Percentiles rank a stretch among this genome's conserved stretches.
Conservation (phyloP, 1,140 invertebrate genomes). For the Pseudomyrmex concolor region DNA sequence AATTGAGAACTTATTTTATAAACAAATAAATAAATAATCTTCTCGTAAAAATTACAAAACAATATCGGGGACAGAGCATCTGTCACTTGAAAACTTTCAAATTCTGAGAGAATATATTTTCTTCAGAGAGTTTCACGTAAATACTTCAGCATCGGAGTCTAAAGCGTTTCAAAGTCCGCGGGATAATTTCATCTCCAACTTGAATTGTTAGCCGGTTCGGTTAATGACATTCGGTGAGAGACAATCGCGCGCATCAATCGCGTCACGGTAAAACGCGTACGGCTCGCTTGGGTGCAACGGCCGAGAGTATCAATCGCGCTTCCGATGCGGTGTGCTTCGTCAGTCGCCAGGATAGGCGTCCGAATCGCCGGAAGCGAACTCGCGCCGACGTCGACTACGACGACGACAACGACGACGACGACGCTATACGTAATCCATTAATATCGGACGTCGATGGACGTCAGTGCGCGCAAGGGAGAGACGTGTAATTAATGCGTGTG, state of each 20-base stretch:
- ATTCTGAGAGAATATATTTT: too few relatives aligned
- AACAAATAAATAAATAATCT: too few relatives aligned
- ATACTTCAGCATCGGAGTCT: too few relatives aligned
- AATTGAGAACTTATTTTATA: too few relatives aligned
- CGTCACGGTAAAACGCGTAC: background rate
- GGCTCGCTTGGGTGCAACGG: slow-evolving; percentile 38
- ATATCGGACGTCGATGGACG: slow-evolving; percentile 39
- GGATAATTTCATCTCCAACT: background rate
- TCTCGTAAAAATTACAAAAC: too few relatives aligned
- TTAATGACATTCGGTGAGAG: background rate
- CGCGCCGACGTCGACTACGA: background rate
- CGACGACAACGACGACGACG: background rate
- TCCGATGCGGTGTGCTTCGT: slow-evolving; percentile 13
- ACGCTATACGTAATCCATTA: slow-evolving; percentile 48
- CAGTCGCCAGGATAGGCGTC: slow-evolving; percentile 6
- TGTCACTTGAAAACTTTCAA: too few relatives aligned
- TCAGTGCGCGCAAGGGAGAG: background rate
- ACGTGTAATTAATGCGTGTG: slow-evolving; percentile 62
- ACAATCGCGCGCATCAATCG: slow-evolving; percentile 6
- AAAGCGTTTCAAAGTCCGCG: background rate
- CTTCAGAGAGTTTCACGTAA: too few relatives aligned
- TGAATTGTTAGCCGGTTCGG: background rate
- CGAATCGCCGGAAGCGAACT: slow-evolving; percentile 26
- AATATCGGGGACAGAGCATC: too few relatives aligned
- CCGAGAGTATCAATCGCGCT: slow-evolving; percentile 22